Percentiles rank a stretch among this genome's conserved stretches.
Evolutionary conservation across 2,113 vertebrate species (phyloP).

Genomic region (Lepisosteus osseus): DNA sequence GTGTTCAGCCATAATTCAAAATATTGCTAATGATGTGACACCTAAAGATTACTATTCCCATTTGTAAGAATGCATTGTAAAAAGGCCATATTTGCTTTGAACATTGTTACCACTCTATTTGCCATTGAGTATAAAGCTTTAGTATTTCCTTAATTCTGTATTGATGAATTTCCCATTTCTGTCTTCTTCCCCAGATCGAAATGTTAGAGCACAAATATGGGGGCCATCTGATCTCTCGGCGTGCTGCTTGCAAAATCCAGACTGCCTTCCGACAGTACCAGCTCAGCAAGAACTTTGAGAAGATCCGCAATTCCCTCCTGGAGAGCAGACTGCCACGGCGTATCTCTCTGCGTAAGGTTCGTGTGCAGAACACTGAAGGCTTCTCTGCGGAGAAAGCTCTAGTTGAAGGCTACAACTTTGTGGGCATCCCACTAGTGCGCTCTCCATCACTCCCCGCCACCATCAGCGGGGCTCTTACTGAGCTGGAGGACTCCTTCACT

Average conservation of each 20-base stretch:
- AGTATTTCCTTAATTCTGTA: background rate
- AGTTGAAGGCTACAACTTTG: slow-evolving; percentile 83
- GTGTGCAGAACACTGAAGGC: slow-evolving; percentile 82
- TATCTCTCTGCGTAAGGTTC: slow-evolving; percentile 87
- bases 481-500: slow-evolving; percentile 94
- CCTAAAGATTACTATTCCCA: no score
- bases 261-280: slow-evolving; percentile 97
- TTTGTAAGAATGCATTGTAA: no score
- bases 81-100: background rate
- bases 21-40: no score
- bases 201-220: slow-evolving; percentile 97
- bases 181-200: slow-evolving; percentile 74
- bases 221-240: slow-evolving; percentile 88
- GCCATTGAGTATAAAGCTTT: no score
- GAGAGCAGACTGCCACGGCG: slow-evolving; percentile 91
- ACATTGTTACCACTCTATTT: no score
- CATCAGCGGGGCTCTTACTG: slow-evolving; percentile 81
- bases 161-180: background rate
- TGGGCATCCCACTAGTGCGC: slow-evolving; percentile 84
- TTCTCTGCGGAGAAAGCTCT: slow-evolving; percentile 86
- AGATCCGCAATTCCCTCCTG: slow-evolving; percentile 93
- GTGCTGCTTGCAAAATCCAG: slow-evolving; percentile 95
- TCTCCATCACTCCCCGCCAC: slow-evolving; percentile 83
- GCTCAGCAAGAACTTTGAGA: slow-evolving; percentile 98
- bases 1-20: no score